phyloP scores from a whole-genome alignment of 2,888 invertebrate genomes.

The Meta bourneti region DNA sequence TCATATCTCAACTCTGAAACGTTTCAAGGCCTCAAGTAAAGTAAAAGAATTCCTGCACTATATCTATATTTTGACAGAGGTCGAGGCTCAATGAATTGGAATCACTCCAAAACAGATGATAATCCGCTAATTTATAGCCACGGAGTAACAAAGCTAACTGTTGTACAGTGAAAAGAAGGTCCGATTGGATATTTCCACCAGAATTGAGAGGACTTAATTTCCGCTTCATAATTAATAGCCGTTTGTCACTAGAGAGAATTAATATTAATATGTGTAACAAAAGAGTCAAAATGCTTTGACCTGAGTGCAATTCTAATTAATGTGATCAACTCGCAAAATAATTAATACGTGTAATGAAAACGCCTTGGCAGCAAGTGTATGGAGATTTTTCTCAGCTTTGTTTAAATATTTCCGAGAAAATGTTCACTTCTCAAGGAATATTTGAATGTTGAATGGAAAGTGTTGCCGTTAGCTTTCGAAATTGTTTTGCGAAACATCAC shows the following conservation, averaged over 20 bases:
- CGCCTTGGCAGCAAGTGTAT: conserved; percentile 30
- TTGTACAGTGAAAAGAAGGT: conserved; percentile 44
- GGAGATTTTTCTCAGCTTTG: conserved; percentile 38
- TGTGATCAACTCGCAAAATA: conserved; percentile 69
- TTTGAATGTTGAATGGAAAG: conserved; percentile 38
- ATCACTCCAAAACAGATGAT: conserved; percentile 51
- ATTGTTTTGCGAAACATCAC: background rate
- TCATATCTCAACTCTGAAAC: background rate
- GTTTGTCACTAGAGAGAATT: conserved; percentile 66
- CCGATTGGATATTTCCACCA: conserved; percentile 59
- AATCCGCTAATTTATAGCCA: conserved; percentile 54
- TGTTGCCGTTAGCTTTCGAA: background rate
- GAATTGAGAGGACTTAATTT: conserved; percentile 73
- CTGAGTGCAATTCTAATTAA: conserved; percentile 63
- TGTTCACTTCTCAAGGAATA: conserved; percentile 17
- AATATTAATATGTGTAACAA: conserved; percentile 70
- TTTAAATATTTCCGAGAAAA: conserved; percentile 36
- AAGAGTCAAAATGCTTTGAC: conserved; percentile 74
- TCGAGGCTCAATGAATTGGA: conserved; percentile 60
- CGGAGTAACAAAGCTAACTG: conserved; percentile 38
- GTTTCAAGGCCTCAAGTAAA: background rate
- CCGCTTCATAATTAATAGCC: conserved; percentile 72
- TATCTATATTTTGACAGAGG: background rate
- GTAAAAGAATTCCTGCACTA: background rate
- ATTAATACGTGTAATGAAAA: conserved; percentile 64